phyloP scores from a whole-genome alignment of 1,140 invertebrate species.

The Littorina saxatilis region DNA sequence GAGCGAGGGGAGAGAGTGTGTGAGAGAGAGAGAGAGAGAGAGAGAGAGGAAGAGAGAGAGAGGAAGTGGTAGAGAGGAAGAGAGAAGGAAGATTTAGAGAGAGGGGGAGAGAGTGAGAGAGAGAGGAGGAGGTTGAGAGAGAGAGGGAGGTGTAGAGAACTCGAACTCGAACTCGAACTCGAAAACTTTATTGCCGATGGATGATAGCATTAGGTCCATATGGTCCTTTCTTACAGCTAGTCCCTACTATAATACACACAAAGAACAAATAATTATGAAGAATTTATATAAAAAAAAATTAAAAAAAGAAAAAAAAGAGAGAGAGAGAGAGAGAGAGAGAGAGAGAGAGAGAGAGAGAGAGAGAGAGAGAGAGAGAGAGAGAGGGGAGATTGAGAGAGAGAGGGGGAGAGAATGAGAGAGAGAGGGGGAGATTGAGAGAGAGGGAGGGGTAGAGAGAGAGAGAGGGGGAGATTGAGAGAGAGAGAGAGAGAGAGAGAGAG shows the following conservation, averaged over 20 bases:
- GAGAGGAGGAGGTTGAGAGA: not conserved
- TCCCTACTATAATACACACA: not conserved
- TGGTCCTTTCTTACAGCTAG: too few species aligned
- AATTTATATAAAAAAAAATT: too few species aligned
- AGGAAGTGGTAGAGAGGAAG: not conserved
- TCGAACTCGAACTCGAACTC: too few species aligned
- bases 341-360: not conserved
- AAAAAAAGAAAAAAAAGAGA: not conserved
- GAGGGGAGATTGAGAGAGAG: not conserved
- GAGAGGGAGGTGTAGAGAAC: not conserved
- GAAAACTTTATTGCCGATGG: too few species aligned
- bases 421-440: not conserved
- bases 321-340: not conserved
- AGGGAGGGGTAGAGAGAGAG: not conserved
- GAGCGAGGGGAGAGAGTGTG: not conserved
- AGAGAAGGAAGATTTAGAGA: not conserved
- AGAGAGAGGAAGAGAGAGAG: conserved; percentile 1
- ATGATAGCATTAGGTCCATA: too few species aligned
- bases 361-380: too few species aligned
- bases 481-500: not conserved
- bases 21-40: not conserved
- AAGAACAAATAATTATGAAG: not conserved
- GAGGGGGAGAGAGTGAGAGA: too few species aligned
- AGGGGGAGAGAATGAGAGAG: not conserved
- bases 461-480: not conserved